Base-by-base conservation (phyloP, 2,797 vertebrate genomes). In the Schizopygopsis pylzovi region DNA sequence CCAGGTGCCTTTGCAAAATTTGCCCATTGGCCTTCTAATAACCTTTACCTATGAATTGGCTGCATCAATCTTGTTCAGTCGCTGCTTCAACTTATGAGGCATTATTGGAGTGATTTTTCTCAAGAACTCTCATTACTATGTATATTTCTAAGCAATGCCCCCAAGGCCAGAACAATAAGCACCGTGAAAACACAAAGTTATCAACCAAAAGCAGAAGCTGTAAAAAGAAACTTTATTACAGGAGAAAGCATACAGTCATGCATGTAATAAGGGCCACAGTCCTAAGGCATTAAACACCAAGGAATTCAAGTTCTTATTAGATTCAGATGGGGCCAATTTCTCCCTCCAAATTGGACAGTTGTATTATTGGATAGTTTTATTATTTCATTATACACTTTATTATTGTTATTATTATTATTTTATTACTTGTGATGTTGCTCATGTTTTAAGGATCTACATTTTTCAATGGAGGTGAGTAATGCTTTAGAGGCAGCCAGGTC, bases 241-340 rank as follows among this genome's bases (percentile, higher is more conserved):
- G 13, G 16, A 43, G 70, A 15, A 39, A 73, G 70, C 25, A 67
- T 67, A 67, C 63, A 79, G 75, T 25, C 56, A 56, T 87, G 81
- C 37, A 83, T 78, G 82, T 2, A 68, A 8, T 79, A 86, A 54
- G 78, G 56, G 82, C 83, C 80, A 78, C 22, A 56, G 54, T 67
- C 54, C 84, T 82, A 59, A 87, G 63, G 71, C 83, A 83, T 72
- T 88, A 88, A 82, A 88, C 89, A 88, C 82, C 85, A 81, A 16
- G 18, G 39, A 76, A 70, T 37, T 33, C 6, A 20, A 68, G 56
- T 79, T 63, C 37, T 59, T 12, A 15, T 63, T 52, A 28, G 5
- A 79, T 72, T 84, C 18, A 79, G n/a, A 28, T 67, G 3, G 45
- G 25, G 67, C 13, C 13, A 13, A 67, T 71, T 76, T 68, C 39